phyloP scores from a whole-genome alignment of 2,888 invertebrate species.

The Andrena camellia region DNA sequence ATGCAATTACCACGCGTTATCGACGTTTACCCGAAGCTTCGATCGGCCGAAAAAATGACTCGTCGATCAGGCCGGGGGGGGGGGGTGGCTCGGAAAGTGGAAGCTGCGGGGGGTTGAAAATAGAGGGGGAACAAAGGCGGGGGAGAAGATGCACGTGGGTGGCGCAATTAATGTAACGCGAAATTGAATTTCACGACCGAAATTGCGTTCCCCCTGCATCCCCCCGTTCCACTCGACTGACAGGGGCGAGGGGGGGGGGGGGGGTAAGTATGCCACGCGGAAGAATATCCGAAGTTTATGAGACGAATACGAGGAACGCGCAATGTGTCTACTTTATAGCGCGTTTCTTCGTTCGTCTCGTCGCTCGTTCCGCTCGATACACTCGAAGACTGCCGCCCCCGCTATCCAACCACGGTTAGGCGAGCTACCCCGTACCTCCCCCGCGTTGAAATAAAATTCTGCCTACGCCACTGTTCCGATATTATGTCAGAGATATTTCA shows the following conservation, averaged over 20 bases:
- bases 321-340: slow-evolving; percentile 66
- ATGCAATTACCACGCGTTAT: slow-evolving; percentile 55
- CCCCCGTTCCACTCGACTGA: background rate
- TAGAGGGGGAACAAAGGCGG: background rate
- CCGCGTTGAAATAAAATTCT: slow-evolving; percentile 69
- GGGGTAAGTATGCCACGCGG: slow-evolving; percentile 40
- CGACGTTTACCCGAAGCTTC: slow-evolving; percentile 23
- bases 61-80: slow-evolving; percentile 27
- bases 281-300: slow-evolving; percentile 67
- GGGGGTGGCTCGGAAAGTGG: background rate
- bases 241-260: too few species aligned
- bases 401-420: background rate
- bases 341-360: slow-evolving; percentile 53
- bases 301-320: slow-evolving; percentile 62
- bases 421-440: background rate
- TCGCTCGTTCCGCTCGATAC: slow-evolving; percentile 55
- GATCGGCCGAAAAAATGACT: slow-evolving; percentile 28
- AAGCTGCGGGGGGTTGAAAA: background rate
- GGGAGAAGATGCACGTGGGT: background rate
- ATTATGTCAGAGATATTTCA: slow-evolving; percentile 72
- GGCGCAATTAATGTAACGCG: slow-evolving; percentile 51
- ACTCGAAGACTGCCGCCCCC: slow-evolving; percentile 13
- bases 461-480: slow-evolving; percentile 69
- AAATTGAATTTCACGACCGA: slow-evolving; percentile 43
- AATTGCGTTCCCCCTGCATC: slow-evolving; percentile 18